Conservation (phyloP, 2,888 invertebrate genomes). For the Apodemia mormo region DNA sequence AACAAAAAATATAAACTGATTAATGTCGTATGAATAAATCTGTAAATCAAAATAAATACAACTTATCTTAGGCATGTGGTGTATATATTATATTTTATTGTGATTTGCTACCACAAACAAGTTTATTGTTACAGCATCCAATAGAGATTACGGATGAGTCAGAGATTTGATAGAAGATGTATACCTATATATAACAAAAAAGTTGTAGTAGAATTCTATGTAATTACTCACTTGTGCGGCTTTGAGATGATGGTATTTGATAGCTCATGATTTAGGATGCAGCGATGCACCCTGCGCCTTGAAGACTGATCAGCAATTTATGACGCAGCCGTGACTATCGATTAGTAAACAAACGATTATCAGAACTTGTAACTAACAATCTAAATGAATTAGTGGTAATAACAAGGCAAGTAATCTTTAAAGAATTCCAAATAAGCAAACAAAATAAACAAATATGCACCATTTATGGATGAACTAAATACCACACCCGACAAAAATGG, state of each 20-base stretch:
- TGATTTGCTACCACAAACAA: not conserved
- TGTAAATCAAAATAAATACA: too few relatives aligned
- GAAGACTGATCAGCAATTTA: conserved; percentile 51
- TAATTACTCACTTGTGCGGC: conserved; percentile 89
- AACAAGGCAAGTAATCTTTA: conserved; percentile 37
- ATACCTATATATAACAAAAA: not conserved
- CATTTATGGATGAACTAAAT: conserved; percentile 62
- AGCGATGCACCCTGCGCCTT: conserved; percentile 83
- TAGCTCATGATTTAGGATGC: conserved; percentile 92
- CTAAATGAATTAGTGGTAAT: not conserved
- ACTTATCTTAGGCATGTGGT: too few relatives aligned
- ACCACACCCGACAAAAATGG: conserved; percentile 68
- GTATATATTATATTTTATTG: too few relatives aligned
- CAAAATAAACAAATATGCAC: conserved; percentile 67
- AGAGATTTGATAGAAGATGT: not conserved
- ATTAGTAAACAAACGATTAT: conserved; percentile 41
- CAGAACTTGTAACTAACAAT: not conserved
- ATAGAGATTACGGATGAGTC: not conserved
- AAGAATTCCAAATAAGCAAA: conserved; percentile 50
- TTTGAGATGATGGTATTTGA: conserved; percentile 90
- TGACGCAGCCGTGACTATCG: conserved; percentile 54
- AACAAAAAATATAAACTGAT: too few relatives aligned
- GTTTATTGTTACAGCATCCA: conserved; percentile 11
- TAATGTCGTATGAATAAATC: too few relatives aligned
- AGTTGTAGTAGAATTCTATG: conserved; percentile 11